Percentiles rank a stretch among this genome's conserved stretches.
Evolutionary conservation across 1,140 invertebrate species (phyloP).

Genomic region (Cydia amplana): DNA sequence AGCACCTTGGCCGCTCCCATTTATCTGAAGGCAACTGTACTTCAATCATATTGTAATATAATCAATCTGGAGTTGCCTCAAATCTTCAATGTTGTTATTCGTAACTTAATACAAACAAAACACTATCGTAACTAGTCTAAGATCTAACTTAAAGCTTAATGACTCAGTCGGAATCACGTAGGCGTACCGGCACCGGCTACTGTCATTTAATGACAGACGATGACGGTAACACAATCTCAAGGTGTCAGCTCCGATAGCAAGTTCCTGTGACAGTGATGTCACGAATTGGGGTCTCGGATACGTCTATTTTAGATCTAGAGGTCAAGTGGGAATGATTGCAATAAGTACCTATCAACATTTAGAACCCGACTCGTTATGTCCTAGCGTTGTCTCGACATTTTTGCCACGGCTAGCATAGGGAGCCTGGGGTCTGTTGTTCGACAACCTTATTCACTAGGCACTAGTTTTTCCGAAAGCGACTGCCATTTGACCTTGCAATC

Average conservation of each 20-base stretch:
- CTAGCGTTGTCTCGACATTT: too few species aligned
- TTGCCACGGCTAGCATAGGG: too few species aligned
- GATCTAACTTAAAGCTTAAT: neutral
- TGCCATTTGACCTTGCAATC: too few species aligned
- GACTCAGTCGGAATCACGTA: neutral
- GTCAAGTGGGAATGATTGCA: neutral
- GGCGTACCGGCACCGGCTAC: neutral
- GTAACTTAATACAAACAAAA: slow-evolving; percentile 1
- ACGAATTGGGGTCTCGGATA: slow-evolving; percentile 7
- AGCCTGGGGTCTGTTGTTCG: too few species aligned
- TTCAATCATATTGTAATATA: too few species aligned
- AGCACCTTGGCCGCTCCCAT: too few species aligned
- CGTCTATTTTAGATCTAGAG: neutral
- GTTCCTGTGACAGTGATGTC: slow-evolving; percentile 27
- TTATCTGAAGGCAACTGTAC: too few species aligned
- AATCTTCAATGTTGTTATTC: too few species aligned
- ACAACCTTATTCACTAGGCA: too few species aligned
- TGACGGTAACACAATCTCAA: slow-evolving; percentile 20
- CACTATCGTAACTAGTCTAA: neutral
- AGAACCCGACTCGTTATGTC: neutral
- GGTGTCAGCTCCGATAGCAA: slow-evolving; percentile 8
- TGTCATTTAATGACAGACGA: slow-evolving; percentile 13
- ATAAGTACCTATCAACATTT: neutral
- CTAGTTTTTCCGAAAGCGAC: too few species aligned
- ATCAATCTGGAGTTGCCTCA: too few species aligned